Percentiles rank a stretch among this genome's conserved stretches.
phyloP scores from a whole-genome alignment of 2,888 invertebrate genomes.

The Rhingia rostrata region DNA sequence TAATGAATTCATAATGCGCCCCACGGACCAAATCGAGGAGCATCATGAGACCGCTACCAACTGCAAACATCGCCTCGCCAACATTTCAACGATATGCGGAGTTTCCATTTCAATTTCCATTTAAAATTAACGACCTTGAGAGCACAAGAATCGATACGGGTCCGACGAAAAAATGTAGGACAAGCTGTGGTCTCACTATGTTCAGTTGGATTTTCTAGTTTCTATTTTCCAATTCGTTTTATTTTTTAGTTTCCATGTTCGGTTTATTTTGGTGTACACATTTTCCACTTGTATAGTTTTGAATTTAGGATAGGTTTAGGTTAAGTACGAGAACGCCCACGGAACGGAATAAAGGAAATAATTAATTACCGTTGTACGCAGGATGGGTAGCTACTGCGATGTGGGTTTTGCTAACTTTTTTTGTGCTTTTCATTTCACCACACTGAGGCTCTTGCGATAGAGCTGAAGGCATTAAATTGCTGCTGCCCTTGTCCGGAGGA shows the following conservation, averaged over 20 bases:
- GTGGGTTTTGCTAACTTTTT: not conserved
- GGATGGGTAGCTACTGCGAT: slow-evolving; percentile 19
- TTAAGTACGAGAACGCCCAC: slow-evolving; percentile 12
- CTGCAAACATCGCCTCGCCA: slow-evolving; percentile 4
- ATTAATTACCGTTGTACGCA: slow-evolving; percentile 58
- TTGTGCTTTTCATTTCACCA: not conserved
- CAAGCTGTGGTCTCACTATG: slow-evolving; percentile 37
- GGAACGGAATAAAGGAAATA: slow-evolving; percentile 51
- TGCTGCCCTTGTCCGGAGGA: not conserved
- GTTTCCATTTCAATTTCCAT: slow-evolving; percentile 68
- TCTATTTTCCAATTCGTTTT: not conserved
- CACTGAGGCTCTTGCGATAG: not conserved
- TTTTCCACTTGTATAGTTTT: slow-evolving; percentile 34
- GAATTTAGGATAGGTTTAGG: slow-evolving; percentile 25
- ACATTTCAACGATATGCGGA: slow-evolving; percentile 14
- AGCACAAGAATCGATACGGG: slow-evolving; percentile 24
- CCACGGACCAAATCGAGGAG: slow-evolving; percentile 27
- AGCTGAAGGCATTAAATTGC: slow-evolving; percentile 45
- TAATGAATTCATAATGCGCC: slow-evolving; percentile 59
- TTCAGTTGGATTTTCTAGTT: not conserved
- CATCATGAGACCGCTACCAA: slow-evolving; percentile 12
- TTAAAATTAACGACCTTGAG: slow-evolving; percentile 69
- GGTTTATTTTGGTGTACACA: not conserved
- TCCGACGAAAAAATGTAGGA: slow-evolving; percentile 39
- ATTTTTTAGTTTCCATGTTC: not conserved